A percentile compares a stretch with the other conserved stretches of the same genome.
These are phyloP conservation scores for Papilio elwesi DNA, from an alignment of 2,888 invertebrate species.

Conservation along the genomic window DNA sequence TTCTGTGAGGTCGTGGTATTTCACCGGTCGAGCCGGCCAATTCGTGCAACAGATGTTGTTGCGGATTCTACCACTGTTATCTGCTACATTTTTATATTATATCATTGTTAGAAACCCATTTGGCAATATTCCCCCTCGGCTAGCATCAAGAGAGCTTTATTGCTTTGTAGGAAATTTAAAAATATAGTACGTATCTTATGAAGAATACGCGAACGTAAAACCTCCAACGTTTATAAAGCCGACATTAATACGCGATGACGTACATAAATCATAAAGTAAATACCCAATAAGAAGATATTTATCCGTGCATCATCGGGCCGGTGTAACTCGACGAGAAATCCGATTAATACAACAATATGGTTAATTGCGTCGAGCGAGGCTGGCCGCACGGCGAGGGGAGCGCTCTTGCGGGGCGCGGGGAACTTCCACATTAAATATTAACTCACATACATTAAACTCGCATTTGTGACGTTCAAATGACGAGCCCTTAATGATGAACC, in stretches of 20 bases:
- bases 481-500: conserved; percentile 15
- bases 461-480: conserved; percentile 33
- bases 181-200: too few species aligned
- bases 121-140: too few species aligned
- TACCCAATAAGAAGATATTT: conserved; percentile 63
- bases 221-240: background rate
- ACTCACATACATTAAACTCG: conserved; percentile 28
- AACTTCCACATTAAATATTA: conserved; percentile 2
- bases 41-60: too few species aligned
- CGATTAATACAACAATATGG: conserved; percentile 60
- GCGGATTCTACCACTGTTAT: too few species aligned
- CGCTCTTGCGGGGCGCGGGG: background rate
- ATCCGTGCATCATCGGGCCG: conserved; percentile 57
- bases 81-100: too few species aligned
- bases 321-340: conserved; percentile 58
- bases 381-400: conserved; percentile 41
- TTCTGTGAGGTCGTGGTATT: too few species aligned
- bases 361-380: conserved; percentile 51
- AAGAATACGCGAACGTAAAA: background rate
- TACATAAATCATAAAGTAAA: conserved; percentile 62
- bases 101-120: too few species aligned
- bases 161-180: too few species aligned
- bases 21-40: too few species aligned
- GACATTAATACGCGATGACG: conserved; percentile 7
- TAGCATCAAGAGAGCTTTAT: too few species aligned